A percentile compares a stretch with the other conserved stretches of the same genome.
phyloP scores from a whole-genome alignment of 2,113 vertebrate genomes.

The Hepsetus odoe region DNA sequence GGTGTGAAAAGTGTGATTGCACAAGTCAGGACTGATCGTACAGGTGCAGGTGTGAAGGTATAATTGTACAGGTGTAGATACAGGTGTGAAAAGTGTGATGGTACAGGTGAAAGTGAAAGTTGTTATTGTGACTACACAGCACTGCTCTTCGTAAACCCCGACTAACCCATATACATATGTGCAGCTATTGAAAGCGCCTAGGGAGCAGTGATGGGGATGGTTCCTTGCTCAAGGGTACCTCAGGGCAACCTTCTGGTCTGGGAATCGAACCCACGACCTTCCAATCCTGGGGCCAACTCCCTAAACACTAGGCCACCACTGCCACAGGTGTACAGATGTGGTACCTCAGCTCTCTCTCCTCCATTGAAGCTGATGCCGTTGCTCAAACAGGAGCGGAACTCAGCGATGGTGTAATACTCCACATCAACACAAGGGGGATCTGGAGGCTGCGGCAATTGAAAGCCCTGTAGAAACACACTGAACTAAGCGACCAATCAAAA shows the following conservation, averaged over 20 bases:
- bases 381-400: conserved; percentile 95
- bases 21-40: neutral
- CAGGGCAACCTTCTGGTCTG: too few species aligned
- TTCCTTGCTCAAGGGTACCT: too few species aligned
- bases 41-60: neutral
- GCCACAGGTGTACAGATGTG: neutral
- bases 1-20: too few species aligned
- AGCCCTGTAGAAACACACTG: conserved; percentile 75
- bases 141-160: too few species aligned
- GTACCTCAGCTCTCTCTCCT: conserved; percentile 96
- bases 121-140: too few species aligned
- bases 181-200: too few species aligned
- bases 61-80: neutral
- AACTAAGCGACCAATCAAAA: conserved; percentile 9
- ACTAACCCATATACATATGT: too few species aligned
- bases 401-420: conserved; percentile 98
- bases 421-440: conserved; percentile 97
- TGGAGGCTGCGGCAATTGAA: conserved; percentile 95
- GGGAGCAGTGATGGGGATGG: too few species aligned
- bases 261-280: too few species aligned
- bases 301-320: too few species aligned
- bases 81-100: too few species aligned
- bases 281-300: too few species aligned
- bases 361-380: conserved; percentile 97
- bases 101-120: neutral